Conservation (phyloP, 2,113 vertebrate genomes). For the Pteronura brasiliensis region DNA sequence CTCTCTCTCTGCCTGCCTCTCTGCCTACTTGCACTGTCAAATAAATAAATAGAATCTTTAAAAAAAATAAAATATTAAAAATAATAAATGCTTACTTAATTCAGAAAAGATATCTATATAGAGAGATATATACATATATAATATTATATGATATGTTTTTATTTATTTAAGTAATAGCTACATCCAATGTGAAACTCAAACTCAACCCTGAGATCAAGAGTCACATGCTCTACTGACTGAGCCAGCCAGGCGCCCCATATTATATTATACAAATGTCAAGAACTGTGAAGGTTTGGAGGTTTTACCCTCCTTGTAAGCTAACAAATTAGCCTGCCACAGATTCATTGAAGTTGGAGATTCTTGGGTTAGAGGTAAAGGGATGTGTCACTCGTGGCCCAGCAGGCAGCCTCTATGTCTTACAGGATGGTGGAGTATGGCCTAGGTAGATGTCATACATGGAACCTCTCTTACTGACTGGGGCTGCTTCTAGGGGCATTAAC, state of each 20-base stretch:
- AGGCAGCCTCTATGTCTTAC: neutral
- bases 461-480: neutral
- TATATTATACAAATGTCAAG: neutral
- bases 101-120: neutral
- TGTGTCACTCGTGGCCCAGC: neutral
- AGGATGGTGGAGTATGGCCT: neutral
- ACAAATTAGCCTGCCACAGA: neutral
- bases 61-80: neutral
- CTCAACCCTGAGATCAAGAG: neutral
- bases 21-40: too few relatives aligned
- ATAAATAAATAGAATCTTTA: too few relatives aligned
- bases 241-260: neutral
- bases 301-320: neutral
- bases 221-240: neutral
- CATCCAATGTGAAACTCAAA: neutral
- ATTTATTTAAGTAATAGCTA: neutral
- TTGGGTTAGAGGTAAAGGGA: neutral
- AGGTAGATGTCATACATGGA: neutral
- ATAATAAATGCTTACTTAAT: conserved; percentile 21
- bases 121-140: neutral
- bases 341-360: neutral
- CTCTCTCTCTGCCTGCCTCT: too few relatives aligned
- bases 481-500: neutral
- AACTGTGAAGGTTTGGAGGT: neutral
- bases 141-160: neutral